phyloP scores from a whole-genome alignment of 1,140 invertebrate genomes.

The Mercenaria mercenaria region DNA sequence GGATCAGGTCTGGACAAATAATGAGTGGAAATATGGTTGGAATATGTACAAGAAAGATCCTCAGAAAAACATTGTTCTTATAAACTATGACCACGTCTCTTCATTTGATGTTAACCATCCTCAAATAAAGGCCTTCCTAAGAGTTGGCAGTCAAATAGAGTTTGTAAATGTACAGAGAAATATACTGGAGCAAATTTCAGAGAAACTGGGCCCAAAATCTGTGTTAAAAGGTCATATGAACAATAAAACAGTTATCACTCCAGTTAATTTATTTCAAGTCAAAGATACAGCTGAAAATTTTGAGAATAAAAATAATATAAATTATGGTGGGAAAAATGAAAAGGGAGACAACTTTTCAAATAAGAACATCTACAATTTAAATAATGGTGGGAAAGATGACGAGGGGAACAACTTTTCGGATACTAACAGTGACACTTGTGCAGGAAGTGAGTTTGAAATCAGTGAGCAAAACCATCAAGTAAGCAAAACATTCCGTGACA shows the following conservation, averaged over 20 bases:
- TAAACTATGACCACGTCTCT: conserved; percentile 43
- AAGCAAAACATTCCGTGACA: not conserved
- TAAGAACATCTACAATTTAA: too few relatives aligned
- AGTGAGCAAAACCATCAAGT: too few relatives aligned
- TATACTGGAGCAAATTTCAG: not conserved
- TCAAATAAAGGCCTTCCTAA: conserved; percentile 33
- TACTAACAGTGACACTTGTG: too few relatives aligned
- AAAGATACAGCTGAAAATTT: not conserved
- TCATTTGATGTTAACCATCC: conserved; percentile 24
- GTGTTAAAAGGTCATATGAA: not conserved
- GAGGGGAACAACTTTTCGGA: too few relatives aligned
- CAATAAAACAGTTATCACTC: not conserved
- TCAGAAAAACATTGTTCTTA: conserved; percentile 20
- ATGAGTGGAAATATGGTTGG: conserved; percentile 50
- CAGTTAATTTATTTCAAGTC: not conserved
- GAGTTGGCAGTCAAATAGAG: conserved; percentile 15
- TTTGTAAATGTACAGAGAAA: conserved; percentile 17
- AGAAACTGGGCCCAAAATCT: conserved; percentile 16
- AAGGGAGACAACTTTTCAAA: not conserved
- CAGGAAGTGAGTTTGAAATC: too few relatives aligned
- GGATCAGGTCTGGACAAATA: not conserved
- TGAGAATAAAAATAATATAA: not conserved
- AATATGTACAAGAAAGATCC: not conserved
- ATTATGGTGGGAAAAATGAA: not conserved
- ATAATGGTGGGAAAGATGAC: too few relatives aligned